phyloP scores from a whole-genome alignment of 2,888 invertebrate genomes.

The Cacoxenus indagator region DNA sequence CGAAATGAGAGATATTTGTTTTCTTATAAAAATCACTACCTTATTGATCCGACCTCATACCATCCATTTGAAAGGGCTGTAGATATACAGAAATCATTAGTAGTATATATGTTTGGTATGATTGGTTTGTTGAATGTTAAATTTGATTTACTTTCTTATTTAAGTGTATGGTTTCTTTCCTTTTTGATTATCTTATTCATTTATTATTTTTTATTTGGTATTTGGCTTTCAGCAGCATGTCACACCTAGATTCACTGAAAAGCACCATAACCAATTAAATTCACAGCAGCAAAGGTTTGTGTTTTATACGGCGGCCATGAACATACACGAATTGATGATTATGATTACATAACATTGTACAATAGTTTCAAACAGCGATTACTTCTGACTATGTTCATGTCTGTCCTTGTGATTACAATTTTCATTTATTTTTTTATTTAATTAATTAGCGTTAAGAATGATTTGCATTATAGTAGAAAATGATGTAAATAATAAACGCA shows the following conservation, averaged over 20 bases:
- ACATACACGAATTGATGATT: neutral
- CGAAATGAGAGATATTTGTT: no score
- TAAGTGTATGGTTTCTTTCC: constrained; percentile 21
- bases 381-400: constrained; percentile 4
- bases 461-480: neutral
- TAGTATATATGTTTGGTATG: no score
- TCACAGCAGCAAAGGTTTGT: constrained; percentile 70
- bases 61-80: no score
- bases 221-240: constrained; percentile 72
- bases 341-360: neutral
- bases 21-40: no score
- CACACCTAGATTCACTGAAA: constrained; percentile 70
- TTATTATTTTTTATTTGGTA: constrained; percentile 62
- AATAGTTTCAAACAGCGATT: neutral
- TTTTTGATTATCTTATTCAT: constrained; percentile 36
- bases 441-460: no score
- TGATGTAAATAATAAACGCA: constrained; percentile 13
- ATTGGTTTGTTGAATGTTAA: neutral
- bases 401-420: neutral
- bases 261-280: constrained; percentile 66
- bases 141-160: constrained; percentile 9
- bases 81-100: no score
- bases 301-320: constrained; percentile 29
- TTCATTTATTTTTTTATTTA: constrained; percentile 17
- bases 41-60: no score